phyloP scores from a whole-genome alignment of 2,113 vertebrate genomes.

The Melanostigma gelatinosum region DNA sequence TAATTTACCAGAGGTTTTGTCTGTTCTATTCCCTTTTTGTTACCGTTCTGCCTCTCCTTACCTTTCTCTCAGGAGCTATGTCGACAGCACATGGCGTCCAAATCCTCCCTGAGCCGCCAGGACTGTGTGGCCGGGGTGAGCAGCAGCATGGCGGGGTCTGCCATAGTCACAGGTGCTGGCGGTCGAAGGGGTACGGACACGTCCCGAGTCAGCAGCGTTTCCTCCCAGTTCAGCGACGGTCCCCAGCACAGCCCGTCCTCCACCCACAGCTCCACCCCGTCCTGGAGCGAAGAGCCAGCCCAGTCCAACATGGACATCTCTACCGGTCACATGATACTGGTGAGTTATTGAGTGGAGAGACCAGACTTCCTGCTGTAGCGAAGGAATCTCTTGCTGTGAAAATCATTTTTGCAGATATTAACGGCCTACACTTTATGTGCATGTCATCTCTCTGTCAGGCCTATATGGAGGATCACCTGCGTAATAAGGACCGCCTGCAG shows the following conservation, averaged over 20 bases:
- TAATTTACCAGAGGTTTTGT: neutral
- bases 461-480: slow-evolving; percentile 98
- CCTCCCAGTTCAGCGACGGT: slow-evolving; percentile 95
- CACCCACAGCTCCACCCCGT: slow-evolving; percentile 94
- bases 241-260: slow-evolving; percentile 97
- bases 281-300: slow-evolving; percentile 98
- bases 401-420: neutral
- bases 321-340: slow-evolving; percentile 99
- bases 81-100: slow-evolving; percentile 97
- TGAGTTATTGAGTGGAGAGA: slow-evolving; percentile 66
- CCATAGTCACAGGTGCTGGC: slow-evolving; percentile 71
- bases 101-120: slow-evolving; percentile 87
- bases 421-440: neutral
- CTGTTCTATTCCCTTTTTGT: neutral
- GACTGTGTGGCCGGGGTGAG: slow-evolving; percentile 74
- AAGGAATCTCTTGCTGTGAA: neutral
- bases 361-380: neutral
- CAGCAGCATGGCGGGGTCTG: slow-evolving; percentile 62
- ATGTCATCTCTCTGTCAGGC: slow-evolving; percentile 78
- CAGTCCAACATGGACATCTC: slow-evolving; percentile 99
- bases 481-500: slow-evolving; percentile 93
- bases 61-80: slow-evolving; percentile 88
- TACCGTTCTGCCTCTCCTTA: neutral
- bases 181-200: slow-evolving; percentile 87
- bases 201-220: slow-evolving; percentile 95